These are phyloP conservation scores for Maniola jurtina DNA, from an alignment of 1,140 invertebrate species.

Conservation along the genomic window DNA sequence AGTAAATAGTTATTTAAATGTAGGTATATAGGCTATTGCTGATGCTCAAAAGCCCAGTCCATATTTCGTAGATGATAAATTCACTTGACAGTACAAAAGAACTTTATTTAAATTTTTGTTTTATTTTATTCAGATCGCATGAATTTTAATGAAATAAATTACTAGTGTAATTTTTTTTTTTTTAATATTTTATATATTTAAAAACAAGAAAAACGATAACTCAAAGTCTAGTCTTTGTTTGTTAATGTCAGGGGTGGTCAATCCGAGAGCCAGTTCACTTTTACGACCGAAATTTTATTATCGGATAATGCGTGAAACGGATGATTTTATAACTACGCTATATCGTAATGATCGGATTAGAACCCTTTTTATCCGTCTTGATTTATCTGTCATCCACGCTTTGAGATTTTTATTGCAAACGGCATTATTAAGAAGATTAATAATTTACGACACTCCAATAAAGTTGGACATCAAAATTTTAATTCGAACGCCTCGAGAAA, in stretches of 20 bases:
- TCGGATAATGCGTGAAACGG: slow-evolving; percentile 66
- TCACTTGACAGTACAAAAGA: too few relatives aligned
- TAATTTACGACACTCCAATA: slow-evolving; percentile 34
- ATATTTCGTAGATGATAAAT: too few relatives aligned
- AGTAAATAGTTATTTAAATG: too few relatives aligned
- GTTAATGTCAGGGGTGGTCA: slow-evolving; percentile 52
- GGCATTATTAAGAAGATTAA: slow-evolving; percentile 42
- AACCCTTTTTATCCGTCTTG: slow-evolving; percentile 58
- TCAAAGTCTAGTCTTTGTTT: background rate
- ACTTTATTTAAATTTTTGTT: too few relatives aligned
- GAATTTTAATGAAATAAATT: too few relatives aligned
- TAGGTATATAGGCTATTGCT: too few relatives aligned
- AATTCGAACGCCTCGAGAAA: slow-evolving; percentile 14
- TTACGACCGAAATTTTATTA: slow-evolving; percentile 56
- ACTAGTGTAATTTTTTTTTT: too few relatives aligned
- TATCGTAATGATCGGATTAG: slow-evolving; percentile 63
- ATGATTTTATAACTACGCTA: slow-evolving; percentile 55
- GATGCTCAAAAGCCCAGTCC: too few relatives aligned
- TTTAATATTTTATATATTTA: too few relatives aligned
- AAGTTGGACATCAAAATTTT: slow-evolving; percentile 40
- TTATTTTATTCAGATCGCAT: too few relatives aligned
- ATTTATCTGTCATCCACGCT: slow-evolving; percentile 53
- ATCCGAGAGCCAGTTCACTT: slow-evolving; percentile 40
- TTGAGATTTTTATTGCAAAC: slow-evolving; percentile 42
- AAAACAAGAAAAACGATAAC: background rate